phyloP scores from a whole-genome alignment of 2,797 vertebrate species.

The Mormyrops attenuatus region DNA sequence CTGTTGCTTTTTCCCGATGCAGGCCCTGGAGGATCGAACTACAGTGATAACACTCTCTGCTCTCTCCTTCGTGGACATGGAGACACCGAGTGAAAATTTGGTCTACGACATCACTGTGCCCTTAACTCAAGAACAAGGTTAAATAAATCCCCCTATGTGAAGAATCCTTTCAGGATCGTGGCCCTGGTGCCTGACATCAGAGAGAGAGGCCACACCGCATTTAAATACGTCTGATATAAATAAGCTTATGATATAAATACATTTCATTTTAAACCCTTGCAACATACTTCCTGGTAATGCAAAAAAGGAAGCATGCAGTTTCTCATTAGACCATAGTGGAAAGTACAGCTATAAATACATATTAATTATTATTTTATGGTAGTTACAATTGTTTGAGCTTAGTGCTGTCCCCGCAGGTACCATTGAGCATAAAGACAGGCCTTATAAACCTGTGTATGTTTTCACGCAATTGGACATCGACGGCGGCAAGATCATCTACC shows the following conservation, averaged over 20 bases:
- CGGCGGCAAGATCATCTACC: conserved; percentile 74
- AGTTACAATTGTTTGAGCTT: neutral
- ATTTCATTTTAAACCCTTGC: neutral
- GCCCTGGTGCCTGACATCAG: neutral
- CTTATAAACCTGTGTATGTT: conserved; percentile 54
- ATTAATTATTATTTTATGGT: neutral
- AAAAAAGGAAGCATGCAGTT: neutral
- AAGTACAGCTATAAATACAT: neutral
- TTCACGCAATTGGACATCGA: conserved; percentile 88
- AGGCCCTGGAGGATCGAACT: conserved; percentile 85
- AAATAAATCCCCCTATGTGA: conserved; percentile 34
- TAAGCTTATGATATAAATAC: neutral
- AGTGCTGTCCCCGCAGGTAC: conserved; percentile 56
- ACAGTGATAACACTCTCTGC: conserved; percentile 79
- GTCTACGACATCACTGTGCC: conserved; percentile 84
- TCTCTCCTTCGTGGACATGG: conserved; percentile 79
- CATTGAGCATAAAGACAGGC: conserved; percentile 73
- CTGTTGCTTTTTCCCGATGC: conserved; percentile 13
- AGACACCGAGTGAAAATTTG: conserved; percentile 75
- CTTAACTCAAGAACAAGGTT: conserved; percentile 78
- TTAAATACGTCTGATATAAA: neutral
- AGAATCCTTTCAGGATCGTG: neutral
- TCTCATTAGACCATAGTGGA: neutral
- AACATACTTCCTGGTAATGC: conserved; percentile 3
- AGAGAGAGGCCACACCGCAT: neutral